A percentile compares a stretch with the other conserved stretches of the same genome.
Evolutionary conservation across 2,888 invertebrate genomes (phyloP).

Genomic region (Drosophila austrosaltans): DNA sequence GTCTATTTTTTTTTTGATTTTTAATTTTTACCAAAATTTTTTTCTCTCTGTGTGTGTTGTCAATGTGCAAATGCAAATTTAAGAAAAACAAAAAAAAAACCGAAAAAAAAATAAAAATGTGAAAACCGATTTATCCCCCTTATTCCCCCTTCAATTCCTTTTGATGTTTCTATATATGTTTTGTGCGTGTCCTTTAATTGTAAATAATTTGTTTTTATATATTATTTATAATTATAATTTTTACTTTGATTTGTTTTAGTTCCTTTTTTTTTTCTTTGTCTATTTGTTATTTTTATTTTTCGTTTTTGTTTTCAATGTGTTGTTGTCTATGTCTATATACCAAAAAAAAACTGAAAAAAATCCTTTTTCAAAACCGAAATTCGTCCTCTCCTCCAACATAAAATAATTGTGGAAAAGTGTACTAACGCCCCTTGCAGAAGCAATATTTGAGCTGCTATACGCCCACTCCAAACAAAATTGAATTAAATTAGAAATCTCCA

Average conservation of each 20-base stretch:
- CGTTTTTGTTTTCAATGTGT: constrained; percentile 69
- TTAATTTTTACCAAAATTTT: constrained; percentile 33
- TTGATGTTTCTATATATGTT: constrained; percentile 32
- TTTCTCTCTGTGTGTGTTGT: constrained; percentile 56
- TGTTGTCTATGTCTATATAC: constrained; percentile 61
- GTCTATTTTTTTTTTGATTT: constrained; percentile 25
- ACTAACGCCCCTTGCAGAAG: constrained; percentile 29
- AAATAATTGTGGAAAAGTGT: constrained; percentile 43
- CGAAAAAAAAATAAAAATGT: constrained; percentile 17
- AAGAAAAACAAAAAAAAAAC: constrained; percentile 12
- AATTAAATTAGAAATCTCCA: constrained; percentile 12
- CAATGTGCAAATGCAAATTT: constrained; percentile 44
- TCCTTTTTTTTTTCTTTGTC: constrained; percentile 42
- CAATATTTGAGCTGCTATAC: constrained; percentile 4
- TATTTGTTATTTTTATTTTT: constrained; percentile 51
- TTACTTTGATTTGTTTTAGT: constrained; percentile 44
- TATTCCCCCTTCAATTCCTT: constrained; percentile 16
- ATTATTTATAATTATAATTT: constrained; percentile 32
- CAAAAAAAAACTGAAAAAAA: not conserved
- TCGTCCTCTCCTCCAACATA: constrained; percentile 5
- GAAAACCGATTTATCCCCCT: not conserved
- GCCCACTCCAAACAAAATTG: not conserved
- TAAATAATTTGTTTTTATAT: constrained; percentile 47
- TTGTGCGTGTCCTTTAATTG: constrained; percentile 58
- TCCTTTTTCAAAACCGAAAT: constrained; percentile 9